A percentile compares a stretch with the other conserved stretches of the same genome.
phyloP scores from a whole-genome alignment of 2,797 vertebrate genomes.

The Propithecus perrieri region DNA sequence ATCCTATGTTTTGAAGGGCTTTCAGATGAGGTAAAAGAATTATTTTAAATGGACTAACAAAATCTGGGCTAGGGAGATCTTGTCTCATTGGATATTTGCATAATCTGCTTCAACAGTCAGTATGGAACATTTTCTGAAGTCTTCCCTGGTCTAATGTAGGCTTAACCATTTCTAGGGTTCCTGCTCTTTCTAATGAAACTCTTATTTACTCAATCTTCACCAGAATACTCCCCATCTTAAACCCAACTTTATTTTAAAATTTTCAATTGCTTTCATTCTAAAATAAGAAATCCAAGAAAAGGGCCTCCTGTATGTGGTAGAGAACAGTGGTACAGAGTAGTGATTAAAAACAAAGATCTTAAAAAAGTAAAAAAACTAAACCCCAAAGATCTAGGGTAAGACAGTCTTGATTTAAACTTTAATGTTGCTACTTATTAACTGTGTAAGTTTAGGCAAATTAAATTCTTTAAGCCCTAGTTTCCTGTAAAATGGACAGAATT shows the following conservation, averaged over 20 bases:
- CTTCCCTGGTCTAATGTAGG: not conserved
- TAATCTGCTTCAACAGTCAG: not conserved
- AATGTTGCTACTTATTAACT: conserved; percentile 9
- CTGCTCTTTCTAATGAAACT: not conserved
- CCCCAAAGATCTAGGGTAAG: not conserved
- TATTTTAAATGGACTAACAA: conserved; percentile 28
- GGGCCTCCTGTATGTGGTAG: not conserved
- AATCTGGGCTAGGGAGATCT: not conserved
- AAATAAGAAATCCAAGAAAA: not conserved
- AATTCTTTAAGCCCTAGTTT: not conserved
- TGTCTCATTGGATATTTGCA: not conserved
- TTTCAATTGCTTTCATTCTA: conserved; percentile 11
- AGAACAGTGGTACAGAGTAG: not conserved
- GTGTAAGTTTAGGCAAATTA: not conserved
- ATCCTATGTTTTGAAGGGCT: not conserved
- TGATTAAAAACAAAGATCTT: not conserved
- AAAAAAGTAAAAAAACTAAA: too few relatives aligned
- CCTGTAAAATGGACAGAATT: conserved; percentile 7
- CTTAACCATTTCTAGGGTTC: not conserved
- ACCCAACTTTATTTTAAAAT: conserved; percentile 5
- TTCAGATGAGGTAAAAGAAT: conserved; percentile 32
- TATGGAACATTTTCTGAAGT: not conserved
- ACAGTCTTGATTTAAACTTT: not conserved
- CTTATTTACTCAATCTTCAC: not conserved
- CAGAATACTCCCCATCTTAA: conserved; percentile 13